A percentile compares a stretch with the other conserved stretches of the same genome.
Evolutionary conservation across 2,113 vertebrate genomes (phyloP).

Genomic region (Osmerus eperlanus): DNA sequence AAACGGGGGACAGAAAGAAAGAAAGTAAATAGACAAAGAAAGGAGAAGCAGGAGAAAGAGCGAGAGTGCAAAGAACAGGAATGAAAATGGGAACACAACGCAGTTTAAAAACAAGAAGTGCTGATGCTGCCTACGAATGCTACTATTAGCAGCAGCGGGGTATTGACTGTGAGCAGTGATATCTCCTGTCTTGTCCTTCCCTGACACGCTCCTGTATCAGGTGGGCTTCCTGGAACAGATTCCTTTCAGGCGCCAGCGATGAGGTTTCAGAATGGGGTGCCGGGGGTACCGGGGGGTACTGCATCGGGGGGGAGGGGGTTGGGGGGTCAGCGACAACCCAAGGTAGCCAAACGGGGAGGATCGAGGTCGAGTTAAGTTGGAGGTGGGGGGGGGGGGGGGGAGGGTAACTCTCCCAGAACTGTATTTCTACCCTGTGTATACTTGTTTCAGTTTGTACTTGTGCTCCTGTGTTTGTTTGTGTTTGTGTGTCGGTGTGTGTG

Average conservation of each 20-base stretch:
- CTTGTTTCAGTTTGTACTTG: neutral
- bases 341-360: no score
- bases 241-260: slow-evolving; percentile 7
- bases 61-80: neutral
- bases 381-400: neutral
- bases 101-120: no score
- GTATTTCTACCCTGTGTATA: neutral
- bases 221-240: slow-evolving; percentile 21
- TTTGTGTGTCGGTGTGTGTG: slow-evolving; percentile 8
- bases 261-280: slow-evolving; percentile 15
- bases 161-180: no score
- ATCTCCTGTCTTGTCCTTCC: neutral
- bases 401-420: neutral
- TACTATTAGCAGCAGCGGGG: no score
- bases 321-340: slow-evolving; percentile 1
- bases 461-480: neutral
- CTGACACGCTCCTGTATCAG: slow-evolving; percentile 8
- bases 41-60: neutral
- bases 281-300: neutral
- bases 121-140: no score
- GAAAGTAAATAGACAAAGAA: no score
- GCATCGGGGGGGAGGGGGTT: no score
- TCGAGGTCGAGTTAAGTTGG: no score
- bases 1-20: neutral
- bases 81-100: neutral